Conservation (phyloP, 2,797 vertebrate genomes). For the Brotula barbata region DNA sequence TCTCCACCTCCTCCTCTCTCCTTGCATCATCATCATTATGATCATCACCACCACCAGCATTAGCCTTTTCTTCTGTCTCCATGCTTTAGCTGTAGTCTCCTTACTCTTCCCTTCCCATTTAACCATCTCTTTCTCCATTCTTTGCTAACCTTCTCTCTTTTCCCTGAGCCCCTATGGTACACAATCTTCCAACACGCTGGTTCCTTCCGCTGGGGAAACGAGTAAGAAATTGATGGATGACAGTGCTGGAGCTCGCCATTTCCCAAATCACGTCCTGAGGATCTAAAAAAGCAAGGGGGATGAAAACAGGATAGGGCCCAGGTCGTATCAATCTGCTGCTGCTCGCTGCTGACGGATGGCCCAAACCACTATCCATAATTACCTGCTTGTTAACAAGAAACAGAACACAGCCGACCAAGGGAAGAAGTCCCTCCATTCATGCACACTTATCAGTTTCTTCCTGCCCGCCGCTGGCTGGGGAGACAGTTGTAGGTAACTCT, state of each 20-base stretch:
- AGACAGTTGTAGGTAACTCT: conserved; percentile 23
- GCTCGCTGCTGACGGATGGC: conserved; percentile 63
- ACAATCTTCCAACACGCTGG: conserved; percentile 23
- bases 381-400: conserved; percentile 70
- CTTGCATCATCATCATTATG: conserved; percentile 9
- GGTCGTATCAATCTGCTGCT: conserved; percentile 68
- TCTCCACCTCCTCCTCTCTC: conserved; percentile 5
- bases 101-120: conserved; percentile 16
- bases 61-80: neutral
- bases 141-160: conserved; percentile 5
- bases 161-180: conserved; percentile 8
- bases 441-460: conserved; percentile 15
- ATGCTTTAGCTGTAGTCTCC: conserved; percentile 4
- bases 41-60: conserved; percentile 12
- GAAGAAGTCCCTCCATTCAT: conserved; percentile 16
- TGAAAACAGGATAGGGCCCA: conserved; percentile 58
- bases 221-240: conserved; percentile 71
- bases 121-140: conserved; percentile 22
- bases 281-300: conserved; percentile 65
- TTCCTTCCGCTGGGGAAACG: conserved; percentile 40
- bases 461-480: neutral
- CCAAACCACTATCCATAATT: conserved; percentile 75
- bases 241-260: conserved; percentile 59
- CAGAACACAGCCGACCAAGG: conserved; percentile 38
- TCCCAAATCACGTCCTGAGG: conserved; percentile 71